A percentile compares a stretch with the other conserved stretches of the same genome.
phyloP scores from a whole-genome alignment of 2,888 invertebrate genomes.

The Amiota mariae region DNA sequence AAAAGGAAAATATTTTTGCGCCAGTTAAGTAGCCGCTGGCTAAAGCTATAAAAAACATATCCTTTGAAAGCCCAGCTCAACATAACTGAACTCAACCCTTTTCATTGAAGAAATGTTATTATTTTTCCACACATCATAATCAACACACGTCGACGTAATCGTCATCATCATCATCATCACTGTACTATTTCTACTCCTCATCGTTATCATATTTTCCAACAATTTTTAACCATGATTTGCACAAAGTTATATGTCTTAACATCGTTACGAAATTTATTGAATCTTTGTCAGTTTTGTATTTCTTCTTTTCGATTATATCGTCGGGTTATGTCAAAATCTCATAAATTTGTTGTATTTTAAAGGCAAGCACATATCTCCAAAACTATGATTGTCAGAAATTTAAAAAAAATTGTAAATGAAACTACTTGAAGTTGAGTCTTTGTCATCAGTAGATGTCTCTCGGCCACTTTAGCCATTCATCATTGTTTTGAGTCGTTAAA shows the following conservation, averaged over 20 bases:
- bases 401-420: too few species aligned
- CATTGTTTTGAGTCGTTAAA: too few species aligned
- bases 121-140: conserved; percentile 53
- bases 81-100: conserved; percentile 19
- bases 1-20: not conserved
- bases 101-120: conserved; percentile 37
- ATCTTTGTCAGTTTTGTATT: too few species aligned
- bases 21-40: conserved; percentile 62
- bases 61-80: not conserved
- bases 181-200: conserved; percentile 39
- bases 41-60: conserved; percentile 45
- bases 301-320: too few species aligned
- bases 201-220: conserved; percentile 53
- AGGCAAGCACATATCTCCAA: too few species aligned
- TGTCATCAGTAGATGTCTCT: too few species aligned
- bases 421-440: too few species aligned
- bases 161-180: conserved; percentile 42
- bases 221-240: conserved; percentile 68
- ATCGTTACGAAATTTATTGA: too few species aligned
- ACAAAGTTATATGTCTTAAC: conserved; percentile 38
- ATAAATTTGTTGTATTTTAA: too few species aligned
- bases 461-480: too few species aligned
- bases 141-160: conserved; percentile 50
- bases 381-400: too few species aligned
- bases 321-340: too few species aligned